These are phyloP conservation scores for Hippocampus comes DNA, from an alignment of 2,113 vertebrate species.

Conservation along the genomic window DNA sequence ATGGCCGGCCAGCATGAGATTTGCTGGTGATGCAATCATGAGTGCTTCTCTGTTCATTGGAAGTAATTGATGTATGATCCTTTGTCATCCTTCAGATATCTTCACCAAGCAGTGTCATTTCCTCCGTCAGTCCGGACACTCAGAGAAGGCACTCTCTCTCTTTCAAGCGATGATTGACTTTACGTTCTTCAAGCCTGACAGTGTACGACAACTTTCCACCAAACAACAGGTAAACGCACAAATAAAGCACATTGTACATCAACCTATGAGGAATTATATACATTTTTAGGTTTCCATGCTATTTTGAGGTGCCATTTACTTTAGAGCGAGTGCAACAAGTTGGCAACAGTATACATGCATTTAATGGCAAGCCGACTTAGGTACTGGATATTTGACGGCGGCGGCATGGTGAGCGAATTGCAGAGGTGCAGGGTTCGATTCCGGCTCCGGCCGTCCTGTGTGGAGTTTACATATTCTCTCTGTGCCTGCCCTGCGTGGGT, in stretches of 20 bases:
- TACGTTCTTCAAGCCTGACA: conserved; percentile 93
- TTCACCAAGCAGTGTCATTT: conserved; percentile 91
- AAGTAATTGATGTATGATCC: background rate
- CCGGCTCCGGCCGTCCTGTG: too few species aligned
- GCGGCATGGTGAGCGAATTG: too few species aligned
- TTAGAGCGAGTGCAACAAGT: background rate
- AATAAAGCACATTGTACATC: background rate
- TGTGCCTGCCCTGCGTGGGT: too few species aligned
- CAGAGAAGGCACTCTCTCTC: conserved; percentile 85
- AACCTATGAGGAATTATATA: background rate
- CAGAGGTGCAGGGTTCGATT: too few species aligned
- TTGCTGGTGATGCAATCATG: background rate
- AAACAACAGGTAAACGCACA: conserved; percentile 82
- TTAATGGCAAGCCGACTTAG: background rate
- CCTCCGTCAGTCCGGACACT: conserved; percentile 87
- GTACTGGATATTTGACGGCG: too few species aligned
- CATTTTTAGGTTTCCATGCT: background rate
- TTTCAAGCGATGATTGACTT: conserved; percentile 95
- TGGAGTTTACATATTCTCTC: too few species aligned
- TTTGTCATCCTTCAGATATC: conserved; percentile 68
- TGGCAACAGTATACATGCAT: background rate
- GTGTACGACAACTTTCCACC: conserved; percentile 79
- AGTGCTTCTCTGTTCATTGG: background rate
- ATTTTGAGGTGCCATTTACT: background rate
- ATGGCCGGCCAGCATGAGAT: background rate